phyloP scores from a whole-genome alignment of 1,140 invertebrate species.

The roundworm (Caenorhabditis elegans) region DNA sequence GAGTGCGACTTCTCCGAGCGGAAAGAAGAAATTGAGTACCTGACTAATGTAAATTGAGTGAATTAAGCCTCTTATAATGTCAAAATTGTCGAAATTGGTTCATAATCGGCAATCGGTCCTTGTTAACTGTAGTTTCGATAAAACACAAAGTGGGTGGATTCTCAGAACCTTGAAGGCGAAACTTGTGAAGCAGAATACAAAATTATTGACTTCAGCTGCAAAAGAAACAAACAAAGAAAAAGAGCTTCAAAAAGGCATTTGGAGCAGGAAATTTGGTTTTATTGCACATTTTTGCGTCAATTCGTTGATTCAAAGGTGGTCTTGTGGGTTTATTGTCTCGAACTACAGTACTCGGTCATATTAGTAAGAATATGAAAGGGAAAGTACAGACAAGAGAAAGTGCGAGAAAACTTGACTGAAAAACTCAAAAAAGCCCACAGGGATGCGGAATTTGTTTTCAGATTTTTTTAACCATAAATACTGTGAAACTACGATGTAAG shows the following conservation, averaged over 20 bases:
- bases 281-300: neutral
- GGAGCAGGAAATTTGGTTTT: neutral
- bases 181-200: neutral
- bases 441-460: too few species aligned
- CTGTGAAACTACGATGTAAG: too few species aligned
- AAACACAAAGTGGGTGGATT: neutral
- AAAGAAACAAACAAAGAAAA: neutral
- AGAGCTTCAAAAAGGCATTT: neutral
- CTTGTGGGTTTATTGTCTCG: too few species aligned
- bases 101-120: constrained; percentile 13
- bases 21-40: neutral
- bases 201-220: constrained; percentile 11
- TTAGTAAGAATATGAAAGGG: too few species aligned
- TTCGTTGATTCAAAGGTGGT: too few species aligned
- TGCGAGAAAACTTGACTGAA: too few species aligned
- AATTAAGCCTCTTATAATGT: constrained; percentile 19
- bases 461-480: too few species aligned
- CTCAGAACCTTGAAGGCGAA: neutral
- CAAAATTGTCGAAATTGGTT: constrained; percentile 7
- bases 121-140: constrained; percentile 24
- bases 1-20: neutral
- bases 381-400: too few species aligned
- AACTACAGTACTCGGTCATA: constrained; percentile 6
- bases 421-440: too few species aligned
- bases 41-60: neutral